Percentiles rank a stretch among this genome's conserved stretches.
These are phyloP conservation scores for Pterocles gutturalis DNA, from an alignment of 2,113 vertebrate genomes.

Conservation along the genomic window DNA sequence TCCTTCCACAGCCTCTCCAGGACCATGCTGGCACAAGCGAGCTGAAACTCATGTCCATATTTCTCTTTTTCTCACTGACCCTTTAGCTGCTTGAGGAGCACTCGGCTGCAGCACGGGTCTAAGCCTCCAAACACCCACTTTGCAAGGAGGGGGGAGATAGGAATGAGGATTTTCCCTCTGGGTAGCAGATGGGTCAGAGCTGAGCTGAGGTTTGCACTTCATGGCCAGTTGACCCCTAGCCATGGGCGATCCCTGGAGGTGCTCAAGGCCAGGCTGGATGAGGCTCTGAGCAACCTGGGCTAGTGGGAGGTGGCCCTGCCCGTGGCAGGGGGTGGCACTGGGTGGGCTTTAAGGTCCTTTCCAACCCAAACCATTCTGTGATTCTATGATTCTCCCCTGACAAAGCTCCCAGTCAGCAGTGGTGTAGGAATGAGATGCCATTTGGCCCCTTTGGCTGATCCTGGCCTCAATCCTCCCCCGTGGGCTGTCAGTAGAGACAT, in stretches of 20 bases:
- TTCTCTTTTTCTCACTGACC: neutral
- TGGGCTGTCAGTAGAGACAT: neutral
- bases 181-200: neutral
- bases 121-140: neutral
- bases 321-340: too few relatives aligned
- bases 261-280: too few relatives aligned
- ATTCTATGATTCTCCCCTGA: neutral
- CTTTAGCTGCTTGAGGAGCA: neutral
- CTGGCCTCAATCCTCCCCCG: neutral
- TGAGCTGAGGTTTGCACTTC: neutral
- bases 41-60: accelerated
- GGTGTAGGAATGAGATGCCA: neutral
- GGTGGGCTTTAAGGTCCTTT: too few relatives aligned
- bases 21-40: accelerated
- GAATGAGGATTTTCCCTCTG: neutral
- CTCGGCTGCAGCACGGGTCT: neutral
- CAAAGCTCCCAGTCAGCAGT: neutral
- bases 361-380: too few relatives aligned
- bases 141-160: neutral
- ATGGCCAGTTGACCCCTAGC: neutral
- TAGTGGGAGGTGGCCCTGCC: too few relatives aligned
- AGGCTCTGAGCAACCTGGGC: too few relatives aligned
- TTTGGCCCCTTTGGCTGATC: neutral
- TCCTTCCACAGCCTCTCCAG: neutral
- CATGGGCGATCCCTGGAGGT: neutral